Evolutionary conservation across 2,797 vertebrate species (phyloP).

Genomic region (Euthynnus affinis): DNA sequence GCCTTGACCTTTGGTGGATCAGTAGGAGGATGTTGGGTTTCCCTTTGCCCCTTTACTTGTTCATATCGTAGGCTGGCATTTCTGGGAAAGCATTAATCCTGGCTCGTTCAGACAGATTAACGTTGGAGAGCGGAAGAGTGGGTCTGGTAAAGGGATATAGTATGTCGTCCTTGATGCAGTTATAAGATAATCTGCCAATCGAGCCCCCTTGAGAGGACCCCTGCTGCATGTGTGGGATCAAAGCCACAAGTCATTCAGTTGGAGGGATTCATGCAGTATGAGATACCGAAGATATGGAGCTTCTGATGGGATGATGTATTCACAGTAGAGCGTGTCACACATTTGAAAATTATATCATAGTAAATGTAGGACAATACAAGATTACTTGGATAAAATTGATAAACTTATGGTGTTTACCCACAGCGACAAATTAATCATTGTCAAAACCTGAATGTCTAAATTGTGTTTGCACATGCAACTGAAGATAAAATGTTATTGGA

Average conservation of each 20-base stretch:
- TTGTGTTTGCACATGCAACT: constrained; percentile 21
- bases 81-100: constrained; percentile 63
- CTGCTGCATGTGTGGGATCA: constrained; percentile 43
- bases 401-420: neutral
- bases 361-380: constrained; percentile 6
- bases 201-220: constrained; percentile 46
- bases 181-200: constrained; percentile 65
- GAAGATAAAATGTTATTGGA: constrained; percentile 27
- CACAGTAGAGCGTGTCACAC: constrained; percentile 3
- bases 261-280: constrained; percentile 23
- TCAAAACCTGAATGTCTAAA: constrained; percentile 18
- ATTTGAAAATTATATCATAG: constrained; percentile 26
- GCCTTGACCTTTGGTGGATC: constrained; percentile 37
- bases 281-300: constrained; percentile 32
- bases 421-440: constrained; percentile 22
- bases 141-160: constrained; percentile 49
- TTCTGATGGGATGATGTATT: constrained; percentile 6
- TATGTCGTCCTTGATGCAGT: constrained; percentile 53
- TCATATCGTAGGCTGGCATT: constrained; percentile 46
- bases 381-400: constrained; percentile 1
- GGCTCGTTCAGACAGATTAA: constrained; percentile 58
- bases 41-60: constrained; percentile 38
- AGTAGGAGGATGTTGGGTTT: constrained; percentile 31
- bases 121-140: constrained; percentile 33
- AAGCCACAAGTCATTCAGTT: constrained; percentile 28